Conservation (phyloP, 2,888 invertebrate species). For the Scelioninae gen. 2 region DNA sequence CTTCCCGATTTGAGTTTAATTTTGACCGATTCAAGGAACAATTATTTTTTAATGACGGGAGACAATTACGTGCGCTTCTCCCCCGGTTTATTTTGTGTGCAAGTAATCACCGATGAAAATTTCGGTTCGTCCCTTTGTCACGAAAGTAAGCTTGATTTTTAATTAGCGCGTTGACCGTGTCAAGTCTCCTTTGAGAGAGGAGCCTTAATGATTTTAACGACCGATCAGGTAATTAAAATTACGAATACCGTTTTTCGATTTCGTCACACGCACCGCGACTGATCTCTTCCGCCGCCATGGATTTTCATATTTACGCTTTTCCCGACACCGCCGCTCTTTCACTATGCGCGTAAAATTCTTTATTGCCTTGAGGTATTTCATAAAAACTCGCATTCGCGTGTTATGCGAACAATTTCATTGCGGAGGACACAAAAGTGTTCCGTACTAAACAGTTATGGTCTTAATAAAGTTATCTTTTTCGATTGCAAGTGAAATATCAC, state of each 20-base stretch:
- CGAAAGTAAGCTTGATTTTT: constrained; percentile 21
- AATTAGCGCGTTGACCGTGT: constrained; percentile 19
- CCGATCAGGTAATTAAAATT: constrained; percentile 8
- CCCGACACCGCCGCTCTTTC: constrained; percentile 51
- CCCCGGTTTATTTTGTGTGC: background rate
- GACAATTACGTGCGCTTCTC: constrained; percentile 2
- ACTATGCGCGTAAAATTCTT: constrained; percentile 68
- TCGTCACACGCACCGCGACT: background rate
- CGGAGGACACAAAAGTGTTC: constrained; percentile 18
- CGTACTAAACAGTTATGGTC: constrained; percentile 13
- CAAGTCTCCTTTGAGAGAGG: constrained; percentile 1
- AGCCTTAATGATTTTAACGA: constrained; percentile 26
- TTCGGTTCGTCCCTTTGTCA: constrained; percentile 20
- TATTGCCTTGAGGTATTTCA: constrained; percentile 65
- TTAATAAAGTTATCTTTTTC: constrained; percentile 16
- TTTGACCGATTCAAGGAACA: constrained; percentile 4
- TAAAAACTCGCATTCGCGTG: constrained; percentile 47
- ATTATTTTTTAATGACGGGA: constrained; percentile 22
- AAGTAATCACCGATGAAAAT: no score
- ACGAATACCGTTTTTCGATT: constrained; percentile 17
- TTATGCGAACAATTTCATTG: constrained; percentile 18
- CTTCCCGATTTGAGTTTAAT: constrained; percentile 3
- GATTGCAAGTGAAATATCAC: background rate
- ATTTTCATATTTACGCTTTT: constrained; percentile 47
- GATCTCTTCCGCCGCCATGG: constrained; percentile 19